Conservation (phyloP, 2,113 vertebrate species). For the Hippocampus comes region DNA sequence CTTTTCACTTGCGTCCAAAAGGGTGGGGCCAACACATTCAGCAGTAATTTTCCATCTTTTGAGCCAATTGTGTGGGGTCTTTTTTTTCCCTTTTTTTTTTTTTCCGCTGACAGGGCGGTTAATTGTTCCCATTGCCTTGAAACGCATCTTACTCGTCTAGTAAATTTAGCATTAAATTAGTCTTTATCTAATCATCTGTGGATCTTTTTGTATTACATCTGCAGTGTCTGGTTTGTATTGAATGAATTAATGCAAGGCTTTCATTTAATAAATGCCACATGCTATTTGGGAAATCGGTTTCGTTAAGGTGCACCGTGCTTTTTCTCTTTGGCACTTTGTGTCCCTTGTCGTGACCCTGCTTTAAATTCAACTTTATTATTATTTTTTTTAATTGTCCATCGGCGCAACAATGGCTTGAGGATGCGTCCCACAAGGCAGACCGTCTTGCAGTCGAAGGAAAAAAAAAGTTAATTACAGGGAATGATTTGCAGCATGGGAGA, state of each 20-base stretch:
- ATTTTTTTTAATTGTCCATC: conserved; percentile 2
- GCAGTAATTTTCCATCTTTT: conserved; percentile 37
- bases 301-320: background rate
- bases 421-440: conserved; percentile 25
- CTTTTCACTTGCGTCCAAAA: conserved; percentile 45
- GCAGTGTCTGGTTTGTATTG: conserved; percentile 23
- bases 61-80: conserved; percentile 49
- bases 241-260: conserved; percentile 11
- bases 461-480: conserved; percentile 2
- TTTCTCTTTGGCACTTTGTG: conserved; percentile 1
- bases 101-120: conserved; percentile 29
- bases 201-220: conserved; percentile 53
- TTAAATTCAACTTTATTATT: conserved; percentile 1
- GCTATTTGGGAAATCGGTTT: conserved; percentile 3
- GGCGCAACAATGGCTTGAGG: conserved; percentile 7
- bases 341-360: conserved; percentile 9
- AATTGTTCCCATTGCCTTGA: conserved; percentile 37
- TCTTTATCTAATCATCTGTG: conserved; percentile 44
- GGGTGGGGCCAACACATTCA: conserved; percentile 54
- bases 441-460: conserved; percentile 9
- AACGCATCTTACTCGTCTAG: conserved; percentile 22
- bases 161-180: conserved; percentile 24
- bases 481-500: conserved; percentile 17
- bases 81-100: background rate
- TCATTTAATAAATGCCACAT: conserved; percentile 13